phyloP scores from a whole-genome alignment of 2,113 vertebrate genomes.

The Lampris megalopsis region DNA sequence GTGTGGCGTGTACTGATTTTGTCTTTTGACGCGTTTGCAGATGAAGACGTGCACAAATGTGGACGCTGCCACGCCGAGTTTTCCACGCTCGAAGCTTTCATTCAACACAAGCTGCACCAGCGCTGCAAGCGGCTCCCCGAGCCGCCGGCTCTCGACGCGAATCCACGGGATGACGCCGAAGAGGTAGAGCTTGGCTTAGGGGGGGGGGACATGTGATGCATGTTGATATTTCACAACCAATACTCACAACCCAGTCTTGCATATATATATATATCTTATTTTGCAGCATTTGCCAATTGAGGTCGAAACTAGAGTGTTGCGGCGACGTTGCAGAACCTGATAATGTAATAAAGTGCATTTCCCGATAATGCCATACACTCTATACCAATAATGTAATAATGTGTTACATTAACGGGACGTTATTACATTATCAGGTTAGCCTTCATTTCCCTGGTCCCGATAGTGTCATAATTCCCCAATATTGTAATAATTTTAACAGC shows the following conservation, averaged over 20 bases:
- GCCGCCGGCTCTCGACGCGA: constrained; percentile 45
- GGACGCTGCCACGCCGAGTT: constrained; percentile 95
- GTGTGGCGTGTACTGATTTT: neutral
- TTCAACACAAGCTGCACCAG: constrained; percentile 94
- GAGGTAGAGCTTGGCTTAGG: constrained; percentile 57
- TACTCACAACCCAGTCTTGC: neutral
- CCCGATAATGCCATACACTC: no score
- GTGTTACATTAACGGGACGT: no score
- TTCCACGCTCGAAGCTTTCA: constrained; percentile 92
- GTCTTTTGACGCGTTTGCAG: constrained; percentile 63
- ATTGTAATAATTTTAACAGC: no score
- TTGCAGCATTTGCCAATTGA: no score
- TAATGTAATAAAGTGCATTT: no score
- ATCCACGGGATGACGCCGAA: constrained; percentile 62
- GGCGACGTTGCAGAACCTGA: no score
- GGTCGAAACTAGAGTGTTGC: no score
- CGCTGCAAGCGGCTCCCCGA: constrained; percentile 84
- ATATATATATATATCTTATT: no score
- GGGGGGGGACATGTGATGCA: neutral
- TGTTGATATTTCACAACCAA: neutral
- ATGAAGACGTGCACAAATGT: constrained; percentile 93
- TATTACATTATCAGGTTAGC: no score
- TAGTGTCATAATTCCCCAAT: no score
- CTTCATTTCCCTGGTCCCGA: no score
- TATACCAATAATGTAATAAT: no score